A percentile compares a stretch with the other conserved stretches of the same genome.
Conservation (phyloP, 35 echinoderm and acorn worm species). For the Stichopus chloronotus region DNA sequence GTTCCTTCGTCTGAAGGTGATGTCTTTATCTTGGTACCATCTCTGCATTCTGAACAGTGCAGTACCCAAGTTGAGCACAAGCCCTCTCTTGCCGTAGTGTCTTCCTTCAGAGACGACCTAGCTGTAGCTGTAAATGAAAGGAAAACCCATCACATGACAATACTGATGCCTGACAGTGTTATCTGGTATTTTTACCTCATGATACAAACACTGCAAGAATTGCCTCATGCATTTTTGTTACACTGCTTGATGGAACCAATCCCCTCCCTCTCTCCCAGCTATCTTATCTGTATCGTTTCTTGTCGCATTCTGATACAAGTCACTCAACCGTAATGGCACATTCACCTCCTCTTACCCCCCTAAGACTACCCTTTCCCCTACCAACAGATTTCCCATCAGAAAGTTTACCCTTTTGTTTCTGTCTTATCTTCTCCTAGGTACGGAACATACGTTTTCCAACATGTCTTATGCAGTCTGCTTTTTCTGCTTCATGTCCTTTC, state of each 20-base stretch:
- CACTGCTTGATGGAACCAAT: background rate
- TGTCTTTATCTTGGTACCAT: background rate
- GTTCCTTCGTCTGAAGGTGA: background rate
- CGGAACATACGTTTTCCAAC: slow-evolving; percentile 33
- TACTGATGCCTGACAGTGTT: background rate
- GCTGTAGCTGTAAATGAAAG: background rate
- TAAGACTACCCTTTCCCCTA: slow-evolving; percentile 50
- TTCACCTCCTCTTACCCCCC: slow-evolving; percentile 17
- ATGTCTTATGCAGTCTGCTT: slow-evolving; percentile 52
- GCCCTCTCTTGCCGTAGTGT: background rate
- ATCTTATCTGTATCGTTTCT: background rate
- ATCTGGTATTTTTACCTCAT: background rate
- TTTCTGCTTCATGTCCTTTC: slow-evolving; percentile 19
- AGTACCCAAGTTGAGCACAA: background rate
- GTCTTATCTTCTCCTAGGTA: slow-evolving; percentile 27
- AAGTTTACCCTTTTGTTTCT: slow-evolving; percentile 47
- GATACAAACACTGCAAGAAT: no score
- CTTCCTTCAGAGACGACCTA: background rate
- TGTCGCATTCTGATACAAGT: background rate
- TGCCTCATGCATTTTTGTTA: background rate
- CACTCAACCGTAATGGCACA: background rate
- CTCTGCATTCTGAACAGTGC: background rate
- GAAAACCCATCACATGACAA: slow-evolving; percentile 3
- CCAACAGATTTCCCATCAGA: slow-evolving; percentile 41
- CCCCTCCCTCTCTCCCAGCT: background rate